Percentiles rank a stretch among this genome's conserved stretches.
Conservation (phyloP, 2,797 vertebrate genomes). For the Micropoecilia bifurca region DNA sequence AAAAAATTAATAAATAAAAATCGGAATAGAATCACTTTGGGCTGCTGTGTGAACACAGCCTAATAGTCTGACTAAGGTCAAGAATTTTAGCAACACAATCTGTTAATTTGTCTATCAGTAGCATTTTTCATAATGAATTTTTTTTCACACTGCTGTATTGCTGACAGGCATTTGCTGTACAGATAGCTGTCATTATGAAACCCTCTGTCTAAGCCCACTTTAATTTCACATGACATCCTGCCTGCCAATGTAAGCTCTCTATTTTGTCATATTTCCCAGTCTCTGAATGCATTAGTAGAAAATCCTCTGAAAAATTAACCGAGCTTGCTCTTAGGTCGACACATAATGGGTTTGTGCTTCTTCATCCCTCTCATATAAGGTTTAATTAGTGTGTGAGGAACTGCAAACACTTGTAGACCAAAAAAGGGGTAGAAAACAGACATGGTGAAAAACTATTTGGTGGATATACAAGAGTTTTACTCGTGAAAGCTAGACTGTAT, state of each 20-base stretch:
- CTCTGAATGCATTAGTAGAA: constrained; percentile 70
- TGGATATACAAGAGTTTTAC: background rate
- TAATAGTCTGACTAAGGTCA: background rate
- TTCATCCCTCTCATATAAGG: constrained; percentile 41
- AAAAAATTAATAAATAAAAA: too few relatives aligned
- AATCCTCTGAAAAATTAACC: constrained; percentile 76
- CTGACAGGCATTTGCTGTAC: constrained; percentile 36
- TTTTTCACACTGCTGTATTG: constrained; percentile 24
- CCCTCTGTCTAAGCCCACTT: constrained; percentile 40
- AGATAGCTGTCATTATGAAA: constrained; percentile 56
- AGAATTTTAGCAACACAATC: background rate
- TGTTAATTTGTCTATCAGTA: constrained; percentile 10
- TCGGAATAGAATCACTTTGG: too few relatives aligned
- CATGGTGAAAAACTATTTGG: constrained; percentile 27
- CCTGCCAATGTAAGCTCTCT: constrained; percentile 65
- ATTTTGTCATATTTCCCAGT: constrained; percentile 69
- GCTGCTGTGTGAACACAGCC: too few relatives aligned
- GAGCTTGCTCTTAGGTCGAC: constrained; percentile 70
- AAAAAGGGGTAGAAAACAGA: constrained; percentile 32
- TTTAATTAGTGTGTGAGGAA: constrained; percentile 73
- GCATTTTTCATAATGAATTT: constrained; percentile 20
- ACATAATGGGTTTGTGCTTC: constrained; percentile 73
- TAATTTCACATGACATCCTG: constrained; percentile 60
- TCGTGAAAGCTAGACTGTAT: background rate
- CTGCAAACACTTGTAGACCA: constrained; percentile 44